A percentile compares a stretch with the other conserved stretches of the same genome.
Conservation (phyloP, 2,797 vertebrate species). For the Myripristis jacobus region DNA sequence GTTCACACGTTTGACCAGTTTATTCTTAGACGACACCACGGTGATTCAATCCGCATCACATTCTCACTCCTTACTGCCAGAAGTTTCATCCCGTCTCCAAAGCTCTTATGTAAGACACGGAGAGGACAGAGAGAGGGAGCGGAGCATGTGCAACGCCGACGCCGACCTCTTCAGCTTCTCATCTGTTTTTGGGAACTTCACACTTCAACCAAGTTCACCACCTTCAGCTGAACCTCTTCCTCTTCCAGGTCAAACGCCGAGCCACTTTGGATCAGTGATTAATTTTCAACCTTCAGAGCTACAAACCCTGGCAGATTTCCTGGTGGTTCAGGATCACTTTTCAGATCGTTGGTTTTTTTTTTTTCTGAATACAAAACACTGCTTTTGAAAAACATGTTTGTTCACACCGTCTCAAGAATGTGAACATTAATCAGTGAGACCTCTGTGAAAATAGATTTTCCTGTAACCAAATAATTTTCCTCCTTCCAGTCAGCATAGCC, state of each 20-base stretch:
- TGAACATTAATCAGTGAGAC: neutral
- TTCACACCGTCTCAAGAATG: neutral
- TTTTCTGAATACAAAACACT: conserved; percentile 1
- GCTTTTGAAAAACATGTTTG: neutral
- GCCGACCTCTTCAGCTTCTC: conserved; percentile 47
- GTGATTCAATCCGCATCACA: conserved; percentile 45
- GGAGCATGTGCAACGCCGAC: conserved; percentile 22
- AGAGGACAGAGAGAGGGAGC: conserved; percentile 12
- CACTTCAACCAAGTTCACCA: neutral
- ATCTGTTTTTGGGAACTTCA: conserved; percentile 51
- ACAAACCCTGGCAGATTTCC: too few relatives aligned
- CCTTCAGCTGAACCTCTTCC: too few relatives aligned
- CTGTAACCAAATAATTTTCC: too few relatives aligned
- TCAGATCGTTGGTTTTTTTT: too few relatives aligned
- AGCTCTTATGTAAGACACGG: conserved; percentile 49
- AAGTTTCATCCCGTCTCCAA: conserved; percentile 41
- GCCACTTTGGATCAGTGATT: too few relatives aligned
- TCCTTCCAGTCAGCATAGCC: neutral
- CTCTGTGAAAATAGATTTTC: neutral
- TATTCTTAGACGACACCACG: conserved; percentile 43
- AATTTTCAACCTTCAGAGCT: too few relatives aligned
- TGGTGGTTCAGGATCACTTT: too few relatives aligned
- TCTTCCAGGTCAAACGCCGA: too few relatives aligned
- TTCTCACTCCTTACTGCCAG: conserved; percentile 50
- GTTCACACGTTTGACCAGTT: conserved; percentile 29